A percentile compares a stretch with the other conserved stretches of the same genome.
These are phyloP conservation scores for Caenorhabditis drosophilae DNA, from an alignment of 2,888 invertebrate genomes.

Conservation along the genomic window DNA sequence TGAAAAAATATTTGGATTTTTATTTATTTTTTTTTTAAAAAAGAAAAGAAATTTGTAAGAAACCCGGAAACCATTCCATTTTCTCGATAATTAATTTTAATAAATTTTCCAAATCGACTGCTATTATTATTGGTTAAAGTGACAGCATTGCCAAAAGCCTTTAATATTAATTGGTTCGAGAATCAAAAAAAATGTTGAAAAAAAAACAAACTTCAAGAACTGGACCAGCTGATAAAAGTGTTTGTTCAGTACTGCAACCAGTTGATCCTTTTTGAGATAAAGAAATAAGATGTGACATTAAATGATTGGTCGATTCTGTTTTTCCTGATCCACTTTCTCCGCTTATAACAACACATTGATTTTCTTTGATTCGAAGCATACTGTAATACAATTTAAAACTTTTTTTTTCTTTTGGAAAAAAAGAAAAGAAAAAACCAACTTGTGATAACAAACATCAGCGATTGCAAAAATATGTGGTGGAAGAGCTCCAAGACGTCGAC, in stretches of 20 bases:
- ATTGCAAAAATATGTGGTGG: constrained; percentile 97
- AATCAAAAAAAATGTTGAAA: no score
- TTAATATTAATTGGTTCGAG: no score
- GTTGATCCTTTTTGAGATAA: constrained; percentile 86
- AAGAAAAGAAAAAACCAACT: constrained; percentile 38
- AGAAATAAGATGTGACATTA: constrained; percentile 91
- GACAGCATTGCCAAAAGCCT: constrained; percentile 97
- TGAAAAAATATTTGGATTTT: no score
- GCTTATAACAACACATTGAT: constrained; percentile 88
- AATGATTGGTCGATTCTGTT: constrained; percentile 93
- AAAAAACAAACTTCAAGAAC: constrained; percentile 90
- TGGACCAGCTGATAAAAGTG: constrained; percentile 91
- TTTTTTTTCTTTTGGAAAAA: background rate
- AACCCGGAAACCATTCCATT: constrained; percentile 98
- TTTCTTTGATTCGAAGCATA: constrained; percentile 87
- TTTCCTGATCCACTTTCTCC: constrained; percentile 74
- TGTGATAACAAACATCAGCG: constrained; percentile 68
- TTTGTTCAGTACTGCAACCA: constrained; percentile 94
- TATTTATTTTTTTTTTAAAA: background rate
- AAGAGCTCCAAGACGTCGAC: constrained; percentile 85
- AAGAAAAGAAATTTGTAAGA: constrained; percentile 69
- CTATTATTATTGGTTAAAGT: constrained; percentile 97
- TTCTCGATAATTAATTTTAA: constrained; percentile 95
- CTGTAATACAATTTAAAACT: constrained; percentile 52
- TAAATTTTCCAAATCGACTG: constrained; percentile 94